Evolutionary conservation across 1,140 invertebrate genomes (phyloP).

Genomic region (Ceratina australensis): DNA sequence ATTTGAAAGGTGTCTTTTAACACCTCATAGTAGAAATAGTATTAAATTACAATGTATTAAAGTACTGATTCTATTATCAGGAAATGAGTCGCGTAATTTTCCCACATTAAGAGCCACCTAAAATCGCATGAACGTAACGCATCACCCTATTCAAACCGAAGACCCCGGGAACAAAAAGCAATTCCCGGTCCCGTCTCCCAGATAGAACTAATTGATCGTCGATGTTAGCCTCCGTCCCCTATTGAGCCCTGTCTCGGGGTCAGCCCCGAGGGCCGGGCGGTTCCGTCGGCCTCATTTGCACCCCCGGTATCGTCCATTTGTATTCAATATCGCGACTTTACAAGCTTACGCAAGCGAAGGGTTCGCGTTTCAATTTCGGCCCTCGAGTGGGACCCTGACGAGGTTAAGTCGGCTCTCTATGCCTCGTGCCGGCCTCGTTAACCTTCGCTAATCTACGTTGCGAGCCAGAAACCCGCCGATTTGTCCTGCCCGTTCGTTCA

Average conservation of each 20-base stretch:
- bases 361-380: slow-evolving; percentile 76
- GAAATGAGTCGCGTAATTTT: not conserved
- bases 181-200: slow-evolving; percentile 41
- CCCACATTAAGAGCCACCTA: not conserved
- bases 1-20: no score
- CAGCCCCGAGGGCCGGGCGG: slow-evolving; percentile 47
- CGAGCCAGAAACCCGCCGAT: slow-evolving; percentile 20
- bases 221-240: slow-evolving; percentile 45
- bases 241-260: slow-evolving; percentile 58
- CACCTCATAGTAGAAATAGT: no score
- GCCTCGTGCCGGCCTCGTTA: slow-evolving; percentile 50
- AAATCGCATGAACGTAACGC: not conserved
- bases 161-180: slow-evolving; percentile 38
- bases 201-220: slow-evolving; percentile 60
- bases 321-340: slow-evolving; percentile 81
- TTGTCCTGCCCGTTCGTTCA: slow-evolving; percentile 17
- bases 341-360: slow-evolving; percentile 74
- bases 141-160: not conserved
- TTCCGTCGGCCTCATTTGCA: slow-evolving; percentile 75
- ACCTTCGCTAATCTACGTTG: slow-evolving; percentile 43
- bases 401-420: slow-evolving; percentile 70
- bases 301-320: slow-evolving; percentile 75
- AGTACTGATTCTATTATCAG: no score
- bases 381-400: slow-evolving; percentile 75
- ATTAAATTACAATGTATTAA: no score